phyloP scores from a whole-genome alignment of 2,888 invertebrate genomes.

The Chymomyza fuscimana region DNA sequence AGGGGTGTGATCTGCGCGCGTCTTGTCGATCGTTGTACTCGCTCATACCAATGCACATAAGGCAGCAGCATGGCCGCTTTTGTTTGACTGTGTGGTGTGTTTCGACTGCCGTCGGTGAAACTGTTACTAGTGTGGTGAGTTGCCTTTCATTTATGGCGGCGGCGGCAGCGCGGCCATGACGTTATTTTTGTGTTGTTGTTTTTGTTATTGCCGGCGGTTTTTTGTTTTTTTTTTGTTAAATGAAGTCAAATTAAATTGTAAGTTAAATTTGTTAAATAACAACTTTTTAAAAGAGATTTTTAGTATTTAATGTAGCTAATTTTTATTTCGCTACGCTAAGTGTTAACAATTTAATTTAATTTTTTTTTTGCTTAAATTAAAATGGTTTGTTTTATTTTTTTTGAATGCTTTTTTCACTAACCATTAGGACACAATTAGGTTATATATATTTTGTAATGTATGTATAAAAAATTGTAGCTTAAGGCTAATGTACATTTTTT shows the following conservation, averaged over 20 bases:
- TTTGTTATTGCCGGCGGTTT: constrained; percentile 9
- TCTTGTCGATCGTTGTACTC: constrained; percentile 44
- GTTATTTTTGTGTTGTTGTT: constrained; percentile 8
- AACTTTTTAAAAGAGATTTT: not conserved
- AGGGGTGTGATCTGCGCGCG: constrained; percentile 36
- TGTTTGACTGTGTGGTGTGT: not conserved
- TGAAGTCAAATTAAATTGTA: not conserved
- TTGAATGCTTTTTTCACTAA: too few species aligned
- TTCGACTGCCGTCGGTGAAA: constrained; percentile 11
- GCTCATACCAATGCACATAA: constrained; percentile 36
- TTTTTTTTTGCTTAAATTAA: too few species aligned
- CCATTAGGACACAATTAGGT: too few species aligned
- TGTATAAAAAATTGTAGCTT: too few species aligned
- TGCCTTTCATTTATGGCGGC: constrained; percentile 4
- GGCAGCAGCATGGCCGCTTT: constrained; percentile 13
- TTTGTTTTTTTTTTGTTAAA: not conserved
- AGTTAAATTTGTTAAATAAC: not conserved
- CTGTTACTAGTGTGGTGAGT: constrained; percentile 34
- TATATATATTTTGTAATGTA: too few species aligned
- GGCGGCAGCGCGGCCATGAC: constrained; percentile 25
- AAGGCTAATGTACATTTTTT: too few species aligned
- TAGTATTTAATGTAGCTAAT: not conserved
- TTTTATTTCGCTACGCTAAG: not conserved
- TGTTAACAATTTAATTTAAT: not conserved
- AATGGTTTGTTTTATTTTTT: too few species aligned